Evolutionary conservation across 1,140 invertebrate genomes (phyloP).

Genomic region (Himalopsyche phryganea): DNA sequence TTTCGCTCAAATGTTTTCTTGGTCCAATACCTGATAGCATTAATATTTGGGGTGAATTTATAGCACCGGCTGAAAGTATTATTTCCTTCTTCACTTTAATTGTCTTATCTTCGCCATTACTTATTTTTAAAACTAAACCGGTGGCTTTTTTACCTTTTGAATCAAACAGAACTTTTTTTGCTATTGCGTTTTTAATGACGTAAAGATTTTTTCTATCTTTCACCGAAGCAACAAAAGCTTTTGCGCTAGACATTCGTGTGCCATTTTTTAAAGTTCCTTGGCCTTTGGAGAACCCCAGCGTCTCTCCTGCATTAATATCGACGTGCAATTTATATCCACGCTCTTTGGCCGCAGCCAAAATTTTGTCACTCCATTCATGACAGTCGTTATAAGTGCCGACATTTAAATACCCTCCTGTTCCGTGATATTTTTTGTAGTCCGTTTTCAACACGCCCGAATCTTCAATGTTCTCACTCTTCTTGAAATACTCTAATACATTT

Average conservation of each 20-base stretch:
- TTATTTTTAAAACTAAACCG: no score
- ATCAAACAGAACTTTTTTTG: constrained; percentile 59
- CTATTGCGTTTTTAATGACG: constrained; percentile 58
- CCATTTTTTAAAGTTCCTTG: constrained; percentile 50
- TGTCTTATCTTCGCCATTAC: constrained; percentile 52
- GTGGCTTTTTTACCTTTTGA: constrained; percentile 46
- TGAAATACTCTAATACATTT: constrained; percentile 46
- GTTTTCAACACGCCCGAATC: constrained; percentile 52
- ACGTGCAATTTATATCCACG: constrained; percentile 62
- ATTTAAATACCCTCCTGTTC: constrained; percentile 68
- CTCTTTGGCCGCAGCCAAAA: constrained; percentile 60
- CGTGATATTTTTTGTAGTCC: constrained; percentile 56
- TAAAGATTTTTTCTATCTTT: constrained; percentile 63
- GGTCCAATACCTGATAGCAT: constrained; percentile 76
- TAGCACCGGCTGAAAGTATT: constrained; percentile 63
- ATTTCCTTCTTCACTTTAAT: constrained; percentile 61
- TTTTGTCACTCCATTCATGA: constrained; percentile 36
- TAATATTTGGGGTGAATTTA: constrained; percentile 67
- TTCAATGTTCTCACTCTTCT: constrained; percentile 58
- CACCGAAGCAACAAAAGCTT: constrained; percentile 51
- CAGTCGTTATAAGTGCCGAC: constrained; percentile 48
- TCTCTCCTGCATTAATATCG: constrained; percentile 52
- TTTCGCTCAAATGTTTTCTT: constrained; percentile 57
- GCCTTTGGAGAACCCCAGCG: constrained; percentile 42
- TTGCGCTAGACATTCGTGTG: constrained; percentile 39